Base-by-base conservation (phyloP, 2,113 vertebrate genomes). In the Zosterops pallidus region DNA sequence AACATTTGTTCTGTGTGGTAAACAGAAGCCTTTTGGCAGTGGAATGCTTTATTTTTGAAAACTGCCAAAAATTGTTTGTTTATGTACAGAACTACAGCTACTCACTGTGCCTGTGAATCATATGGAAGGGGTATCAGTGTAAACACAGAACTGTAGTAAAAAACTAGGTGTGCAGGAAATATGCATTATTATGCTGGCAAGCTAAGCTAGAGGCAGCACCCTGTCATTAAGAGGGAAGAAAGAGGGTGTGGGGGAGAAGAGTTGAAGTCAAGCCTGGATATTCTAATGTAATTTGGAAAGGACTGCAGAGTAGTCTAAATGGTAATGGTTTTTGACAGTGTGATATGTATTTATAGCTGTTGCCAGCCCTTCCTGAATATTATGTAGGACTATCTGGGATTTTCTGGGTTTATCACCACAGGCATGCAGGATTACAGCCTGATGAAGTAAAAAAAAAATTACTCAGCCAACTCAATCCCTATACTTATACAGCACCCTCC, bases 341-440 rank as follows among this genome's bases (percentile, higher is more conserved):
- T 98, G 98, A 98, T 98, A 97, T 89, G 97, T 97, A 98, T 97
- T 98, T 98, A 95, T 96, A 98, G 97, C 95, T 97, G 93, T 97
- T 98, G 96, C 94, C 94, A 98, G 96, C 92, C 96, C 94, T 95
- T 94, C 96, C 95, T 98, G 96, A 97, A 98, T 97, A 97, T 97
- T 98, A 95, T 97, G 97, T 95, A 96, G 98, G 98, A 98, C 98
- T 98, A 98, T 97, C 96, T 67, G 91, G 95, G 98, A 98, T 99
- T 98, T 98, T 98, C 95, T 62, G 93, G 97, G 97, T 98, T 99
- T 98, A 98, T 99, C 98, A 98, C 98, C 97, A 94, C 92, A 98
- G 97, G 98, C 98, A 95, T 93, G 83, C 87, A 97, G 97, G 98
- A 98, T 98, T 99, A 99, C 94, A 95, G 93, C 59, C 91, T 94